A percentile compares a stretch with the other conserved stretches of the same genome.
phyloP scores from a whole-genome alignment of 2,797 vertebrate species.

The Benthosema pterotum region DNA sequence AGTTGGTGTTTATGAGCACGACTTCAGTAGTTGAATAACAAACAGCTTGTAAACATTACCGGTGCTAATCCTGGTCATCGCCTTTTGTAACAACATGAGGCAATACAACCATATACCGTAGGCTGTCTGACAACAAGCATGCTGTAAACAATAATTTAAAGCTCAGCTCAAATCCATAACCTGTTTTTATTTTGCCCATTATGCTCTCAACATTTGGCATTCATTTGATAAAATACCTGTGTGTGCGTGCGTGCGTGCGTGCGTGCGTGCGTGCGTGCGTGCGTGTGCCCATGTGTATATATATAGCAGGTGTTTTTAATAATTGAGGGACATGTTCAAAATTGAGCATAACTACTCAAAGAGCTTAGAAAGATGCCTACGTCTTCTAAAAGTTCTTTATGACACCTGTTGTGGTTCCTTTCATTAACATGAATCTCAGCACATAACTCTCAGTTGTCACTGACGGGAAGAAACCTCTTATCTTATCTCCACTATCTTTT shows the following conservation, averaged over 20 bases:
- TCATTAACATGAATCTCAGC: not conserved
- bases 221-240: constrained; percentile 45
- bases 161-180: constrained; percentile 71
- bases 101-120: constrained; percentile 55
- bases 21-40: constrained; percentile 5
- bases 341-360: constrained; percentile 53
- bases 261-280: no score
- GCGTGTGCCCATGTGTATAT: not conserved
- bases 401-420: constrained; percentile 19
- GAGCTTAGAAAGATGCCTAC: constrained; percentile 11
- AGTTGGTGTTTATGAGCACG: not conserved
- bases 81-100: constrained; percentile 64
- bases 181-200: constrained; percentile 70
- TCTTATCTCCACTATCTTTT: no score
- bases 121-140: constrained; percentile 56
- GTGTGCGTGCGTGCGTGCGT: no score
- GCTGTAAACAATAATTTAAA: constrained; percentile 77
- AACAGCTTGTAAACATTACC: constrained; percentile 50
- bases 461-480: no score
- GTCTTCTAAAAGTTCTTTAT: constrained; percentile 49
- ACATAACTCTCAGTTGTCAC: no score
- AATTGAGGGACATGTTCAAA: constrained; percentile 13
- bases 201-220: constrained; percentile 35
- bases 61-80: constrained; percentile 38
- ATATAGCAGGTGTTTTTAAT: constrained; percentile 13